Conservation (phyloP, 2,797 vertebrate genomes). For the Pseudopleuronectes americanus region DNA sequence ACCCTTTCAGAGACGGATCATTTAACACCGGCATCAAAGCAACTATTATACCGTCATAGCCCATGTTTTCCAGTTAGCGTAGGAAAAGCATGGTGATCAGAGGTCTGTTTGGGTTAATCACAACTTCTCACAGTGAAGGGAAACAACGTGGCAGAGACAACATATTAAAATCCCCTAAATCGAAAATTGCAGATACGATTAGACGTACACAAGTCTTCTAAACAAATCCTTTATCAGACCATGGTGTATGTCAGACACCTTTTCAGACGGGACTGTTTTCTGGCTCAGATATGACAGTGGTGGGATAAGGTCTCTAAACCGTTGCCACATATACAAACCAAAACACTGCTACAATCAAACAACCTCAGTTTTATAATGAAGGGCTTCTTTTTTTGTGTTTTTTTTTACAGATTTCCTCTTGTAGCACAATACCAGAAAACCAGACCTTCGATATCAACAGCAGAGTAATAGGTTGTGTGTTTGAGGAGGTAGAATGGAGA, state of each 20-base stretch:
- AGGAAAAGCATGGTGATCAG: slow-evolving; percentile 24
- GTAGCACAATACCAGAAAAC: too few species aligned
- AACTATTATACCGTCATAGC: slow-evolving; percentile 34
- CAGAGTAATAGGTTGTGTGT: background rate
- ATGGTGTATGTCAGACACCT: slow-evolving; percentile 1
- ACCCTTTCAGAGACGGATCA: slow-evolving; percentile 47
- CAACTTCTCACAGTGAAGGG: slow-evolving; percentile 3
- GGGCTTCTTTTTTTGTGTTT: background rate
- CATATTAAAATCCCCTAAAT: background rate
- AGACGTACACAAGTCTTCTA: slow-evolving; percentile 1
- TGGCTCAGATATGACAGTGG: slow-evolving; percentile 53
- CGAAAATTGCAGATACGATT: background rate
- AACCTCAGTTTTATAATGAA: slow-evolving; percentile 1
- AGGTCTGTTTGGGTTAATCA: slow-evolving; percentile 32
- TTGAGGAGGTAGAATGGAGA: background rate
- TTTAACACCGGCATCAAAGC: slow-evolving; percentile 54
- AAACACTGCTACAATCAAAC: background rate
- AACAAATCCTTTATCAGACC: slow-evolving; percentile 35
- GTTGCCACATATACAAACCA: slow-evolving; percentile 24
- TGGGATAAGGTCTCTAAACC: slow-evolving; percentile 28
- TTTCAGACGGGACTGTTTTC: slow-evolving; percentile 54
- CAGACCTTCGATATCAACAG: background rate
- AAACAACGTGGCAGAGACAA: background rate
- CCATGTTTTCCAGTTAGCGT: slow-evolving; percentile 36
- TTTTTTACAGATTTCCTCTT: background rate